These are phyloP conservation scores for Bos indicus DNA, from an alignment of 2,113 vertebrate species.

Conservation along the genomic window DNA sequence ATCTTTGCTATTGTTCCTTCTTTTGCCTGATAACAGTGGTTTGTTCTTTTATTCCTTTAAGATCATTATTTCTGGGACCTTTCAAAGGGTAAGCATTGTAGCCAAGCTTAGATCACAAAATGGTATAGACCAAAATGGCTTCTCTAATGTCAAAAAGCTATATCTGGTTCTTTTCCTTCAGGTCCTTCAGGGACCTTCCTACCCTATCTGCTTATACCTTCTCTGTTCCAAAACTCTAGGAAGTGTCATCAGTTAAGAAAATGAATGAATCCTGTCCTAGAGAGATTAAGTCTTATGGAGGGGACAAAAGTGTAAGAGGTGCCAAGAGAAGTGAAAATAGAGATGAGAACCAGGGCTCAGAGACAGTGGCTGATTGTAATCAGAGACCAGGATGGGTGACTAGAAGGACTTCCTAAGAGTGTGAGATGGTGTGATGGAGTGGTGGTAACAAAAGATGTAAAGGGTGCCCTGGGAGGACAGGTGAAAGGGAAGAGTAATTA, in stretches of 20 bases:
- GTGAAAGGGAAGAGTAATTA: neutral
- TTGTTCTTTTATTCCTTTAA: neutral
- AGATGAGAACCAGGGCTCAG: neutral
- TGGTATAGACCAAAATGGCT: neutral
- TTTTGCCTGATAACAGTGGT: neutral
- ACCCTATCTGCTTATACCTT: neutral
- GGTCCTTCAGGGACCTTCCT: neutral
- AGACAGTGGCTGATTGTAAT: neutral
- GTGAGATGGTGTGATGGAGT: neutral
- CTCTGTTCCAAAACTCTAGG: neutral
- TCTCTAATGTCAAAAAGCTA: neutral
- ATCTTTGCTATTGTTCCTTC: neutral
- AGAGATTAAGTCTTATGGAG: neutral
- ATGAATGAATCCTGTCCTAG: neutral
- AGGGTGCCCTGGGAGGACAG: neutral
- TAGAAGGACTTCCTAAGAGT: neutral
- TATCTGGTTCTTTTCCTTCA: neutral
- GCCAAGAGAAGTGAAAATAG: neutral
- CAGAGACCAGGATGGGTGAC: neutral
- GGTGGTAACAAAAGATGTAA: neutral
- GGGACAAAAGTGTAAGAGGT: neutral
- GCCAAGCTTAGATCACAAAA: neutral
- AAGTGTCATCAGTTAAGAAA: neutral
- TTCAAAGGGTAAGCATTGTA: neutral
- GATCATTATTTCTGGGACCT: neutral